Percentiles rank a stretch among this genome's conserved stretches.
Evolutionary conservation across 2,797 vertebrate species (phyloP).

Genomic region (Lemur catta): DNA sequence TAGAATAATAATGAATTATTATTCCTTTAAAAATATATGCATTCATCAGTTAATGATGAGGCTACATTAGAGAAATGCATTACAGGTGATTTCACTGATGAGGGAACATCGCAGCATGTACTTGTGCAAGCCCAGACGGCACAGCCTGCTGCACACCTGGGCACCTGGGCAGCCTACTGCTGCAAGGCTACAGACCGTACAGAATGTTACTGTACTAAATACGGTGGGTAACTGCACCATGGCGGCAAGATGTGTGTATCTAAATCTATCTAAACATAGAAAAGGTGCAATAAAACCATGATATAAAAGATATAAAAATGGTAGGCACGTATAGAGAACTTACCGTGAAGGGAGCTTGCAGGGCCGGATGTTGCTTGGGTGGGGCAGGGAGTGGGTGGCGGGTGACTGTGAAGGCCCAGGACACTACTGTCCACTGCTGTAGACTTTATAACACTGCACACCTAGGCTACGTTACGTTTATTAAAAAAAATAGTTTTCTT

Average conservation of each 20-base stretch:
- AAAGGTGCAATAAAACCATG: neutral
- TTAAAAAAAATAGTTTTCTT: neutral
- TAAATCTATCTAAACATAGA: neutral
- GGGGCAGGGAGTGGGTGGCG: neutral
- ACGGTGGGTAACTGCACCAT: neutral
- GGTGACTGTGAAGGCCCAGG: neutral
- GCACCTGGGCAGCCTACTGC: neutral
- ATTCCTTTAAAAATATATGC: neutral
- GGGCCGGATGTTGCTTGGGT: neutral
- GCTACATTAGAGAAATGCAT: neutral
- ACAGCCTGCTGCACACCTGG: neutral
- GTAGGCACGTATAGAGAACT: neutral
- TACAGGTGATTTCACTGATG: neutral
- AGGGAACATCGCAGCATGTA: neutral
- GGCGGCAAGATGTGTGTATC: neutral
- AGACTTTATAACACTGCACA: neutral
- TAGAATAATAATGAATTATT: neutral
- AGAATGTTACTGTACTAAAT: neutral
- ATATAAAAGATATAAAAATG: neutral
- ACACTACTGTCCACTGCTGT: neutral
- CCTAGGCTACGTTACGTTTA: neutral
- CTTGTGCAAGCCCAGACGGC: neutral
- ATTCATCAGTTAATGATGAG: neutral
- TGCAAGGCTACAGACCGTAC: neutral
- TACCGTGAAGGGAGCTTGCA: neutral